Conservation (phyloP, 2,888 invertebrate species). For the Thumatha senex region DNA sequence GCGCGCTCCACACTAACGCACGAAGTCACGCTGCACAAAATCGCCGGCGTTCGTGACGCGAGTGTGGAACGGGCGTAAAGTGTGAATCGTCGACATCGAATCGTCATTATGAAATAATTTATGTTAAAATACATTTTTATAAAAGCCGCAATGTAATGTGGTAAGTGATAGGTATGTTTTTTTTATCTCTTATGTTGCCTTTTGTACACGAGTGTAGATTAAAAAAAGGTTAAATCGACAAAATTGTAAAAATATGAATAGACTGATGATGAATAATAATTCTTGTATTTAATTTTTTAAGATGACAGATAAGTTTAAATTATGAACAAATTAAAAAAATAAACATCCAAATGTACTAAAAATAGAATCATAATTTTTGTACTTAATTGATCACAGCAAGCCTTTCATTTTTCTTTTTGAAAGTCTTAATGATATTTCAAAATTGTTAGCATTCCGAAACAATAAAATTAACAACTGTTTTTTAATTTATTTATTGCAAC, state of each 20-base stretch:
- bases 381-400: slow-evolving; percentile 75
- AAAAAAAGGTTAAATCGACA: slow-evolving; percentile 76
- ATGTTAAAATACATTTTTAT: slow-evolving; percentile 70
- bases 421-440: slow-evolving; percentile 52
- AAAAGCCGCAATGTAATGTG: slow-evolving; percentile 65
- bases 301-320: slow-evolving; percentile 81
- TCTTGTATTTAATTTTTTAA: slow-evolving; percentile 82
- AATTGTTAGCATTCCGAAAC: slow-evolving; percentile 56
- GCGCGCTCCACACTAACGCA: too few relatives aligned
- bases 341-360: slow-evolving; percentile 54
- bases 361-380: slow-evolving; percentile 67
- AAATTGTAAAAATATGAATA: slow-evolving; percentile 83
- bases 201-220: slow-evolving; percentile 65
- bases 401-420: slow-evolving; percentile 82
- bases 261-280: slow-evolving; percentile 83
- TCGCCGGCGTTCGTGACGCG: too few relatives aligned
- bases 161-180: slow-evolving; percentile 55
- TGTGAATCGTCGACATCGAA: slow-evolving; percentile 45
- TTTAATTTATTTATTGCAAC: slow-evolving; percentile 76
- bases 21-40: too few relatives aligned
- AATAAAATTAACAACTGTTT: slow-evolving; percentile 79
- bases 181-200: slow-evolving; percentile 77
- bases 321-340: slow-evolving; percentile 62
- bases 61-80: slow-evolving; percentile 15
- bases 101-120: slow-evolving; percentile 61